These are phyloP conservation scores for Ctenochaetus hawaiiensis DNA, from an alignment of 2,797 vertebrate species.

Conservation along the genomic window DNA sequence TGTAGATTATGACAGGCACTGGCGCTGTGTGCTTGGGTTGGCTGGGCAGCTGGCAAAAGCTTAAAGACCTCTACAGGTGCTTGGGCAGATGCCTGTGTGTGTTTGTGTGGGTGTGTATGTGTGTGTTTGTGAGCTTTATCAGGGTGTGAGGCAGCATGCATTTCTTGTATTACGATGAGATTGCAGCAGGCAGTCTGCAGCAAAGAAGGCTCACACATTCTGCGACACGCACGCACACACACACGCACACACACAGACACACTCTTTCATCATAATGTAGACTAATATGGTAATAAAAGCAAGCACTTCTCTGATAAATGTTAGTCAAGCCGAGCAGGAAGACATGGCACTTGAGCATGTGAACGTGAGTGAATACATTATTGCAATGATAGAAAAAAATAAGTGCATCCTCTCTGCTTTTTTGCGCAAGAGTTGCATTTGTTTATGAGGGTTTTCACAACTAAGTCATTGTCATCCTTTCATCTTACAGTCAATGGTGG, in stretches of 20 bases:
- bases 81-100: conserved; percentile 51
- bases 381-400: conserved; percentile 45
- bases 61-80: conserved; percentile 74
- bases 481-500: conserved; percentile 40
- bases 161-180: conserved; percentile 76
- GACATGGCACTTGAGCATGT: conserved; percentile 44
- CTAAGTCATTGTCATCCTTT: conserved; percentile 18
- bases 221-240: conserved; percentile 42
- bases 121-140: conserved; percentile 16
- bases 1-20: conserved; percentile 54
- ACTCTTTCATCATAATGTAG: conserved; percentile 69
- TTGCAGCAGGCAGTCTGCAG: conserved; percentile 71
- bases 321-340: conserved; percentile 44
- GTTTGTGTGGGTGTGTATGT: background rate
- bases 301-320: conserved; percentile 47
- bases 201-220: conserved; percentile 42
- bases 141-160: conserved; percentile 70
- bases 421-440: conserved; percentile 34
- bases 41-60: conserved; percentile 60
- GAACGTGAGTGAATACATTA: conserved; percentile 58
- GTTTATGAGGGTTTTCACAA: conserved; percentile 26
- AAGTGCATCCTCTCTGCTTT: conserved; percentile 29
- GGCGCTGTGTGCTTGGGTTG: conserved; percentile 44
- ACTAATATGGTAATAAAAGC: conserved; percentile 72
- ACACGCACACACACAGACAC: conserved; percentile 10